Percentiles rank a stretch among this genome's conserved stretches.
Evolutionary conservation across 1,140 invertebrate species (phyloP).

Genomic region (Ylistrum balloti): DNA sequence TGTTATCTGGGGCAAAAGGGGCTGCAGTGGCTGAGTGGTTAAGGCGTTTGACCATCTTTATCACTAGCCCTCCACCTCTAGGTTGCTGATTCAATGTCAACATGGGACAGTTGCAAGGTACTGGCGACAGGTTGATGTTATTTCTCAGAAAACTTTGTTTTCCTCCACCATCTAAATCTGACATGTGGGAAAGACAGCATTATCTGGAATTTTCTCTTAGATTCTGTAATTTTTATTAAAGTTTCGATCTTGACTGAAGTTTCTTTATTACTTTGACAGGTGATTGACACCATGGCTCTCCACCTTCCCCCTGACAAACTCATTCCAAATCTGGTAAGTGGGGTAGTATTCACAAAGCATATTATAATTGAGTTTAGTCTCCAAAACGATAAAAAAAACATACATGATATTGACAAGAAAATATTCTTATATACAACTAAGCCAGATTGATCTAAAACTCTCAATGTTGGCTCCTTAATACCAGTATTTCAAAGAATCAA

Average conservation of each 20-base stretch:
- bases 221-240: not conserved
- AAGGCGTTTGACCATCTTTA: too few species aligned
- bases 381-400: too few species aligned
- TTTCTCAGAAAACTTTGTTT: too few species aligned
- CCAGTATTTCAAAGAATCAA: too few species aligned
- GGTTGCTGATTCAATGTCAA: too few species aligned
- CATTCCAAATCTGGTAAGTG: conserved; percentile 87
- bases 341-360: not conserved
- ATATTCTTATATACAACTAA: not conserved
- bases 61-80: too few species aligned
- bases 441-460: not conserved
- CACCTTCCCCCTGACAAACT: conserved; percentile 91
- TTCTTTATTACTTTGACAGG: conserved; percentile 75
- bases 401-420: not conserved
- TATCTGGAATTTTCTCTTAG: not conserved
- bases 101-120: too few species aligned
- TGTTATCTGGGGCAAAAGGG: too few species aligned
- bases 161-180: too few species aligned
- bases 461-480: not conserved
- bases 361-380: not conserved
- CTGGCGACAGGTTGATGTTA: too few species aligned
- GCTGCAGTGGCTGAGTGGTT: too few species aligned
- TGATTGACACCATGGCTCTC: conserved; percentile 89
- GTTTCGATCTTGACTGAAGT: not conserved
- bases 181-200: too few species aligned